These are phyloP conservation scores for Formica exsecta DNA, from an alignment of 1,140 invertebrate species.

Conservation along the genomic window DNA sequence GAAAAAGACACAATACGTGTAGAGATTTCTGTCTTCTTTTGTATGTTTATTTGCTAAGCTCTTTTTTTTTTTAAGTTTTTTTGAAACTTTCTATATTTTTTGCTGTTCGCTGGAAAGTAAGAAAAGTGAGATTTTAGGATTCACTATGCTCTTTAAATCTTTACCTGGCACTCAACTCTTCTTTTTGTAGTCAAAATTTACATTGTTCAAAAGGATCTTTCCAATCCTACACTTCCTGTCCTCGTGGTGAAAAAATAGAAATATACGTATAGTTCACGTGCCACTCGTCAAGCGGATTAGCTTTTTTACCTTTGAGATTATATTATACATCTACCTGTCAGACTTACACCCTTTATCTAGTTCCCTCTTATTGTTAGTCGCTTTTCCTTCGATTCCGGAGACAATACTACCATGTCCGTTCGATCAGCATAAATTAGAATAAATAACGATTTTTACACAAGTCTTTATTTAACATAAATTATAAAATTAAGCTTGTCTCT, in stretches of 20 bases:
- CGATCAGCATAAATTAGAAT: constrained; percentile 75
- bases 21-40: not conserved
- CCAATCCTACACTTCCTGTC: not conserved
- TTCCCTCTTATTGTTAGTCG: not conserved
- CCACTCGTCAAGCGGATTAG: constrained; percentile 76
- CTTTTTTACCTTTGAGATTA: constrained; percentile 49
- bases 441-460: constrained; percentile 66
- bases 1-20: not conserved
- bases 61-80: not conserved
- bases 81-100: not conserved
- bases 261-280: not conserved
- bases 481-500: constrained; percentile 63
- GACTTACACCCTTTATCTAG: constrained; percentile 52
- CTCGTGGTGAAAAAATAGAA: constrained; percentile 15
- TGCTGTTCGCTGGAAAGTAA: not conserved
- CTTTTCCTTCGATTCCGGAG: constrained; percentile 56
- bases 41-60: not conserved
- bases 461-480: constrained; percentile 71
- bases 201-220: constrained; percentile 1
- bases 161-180: not conserved
- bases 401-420: constrained; percentile 53
- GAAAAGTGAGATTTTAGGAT: not conserved
- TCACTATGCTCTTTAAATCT: not conserved
- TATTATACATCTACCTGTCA: constrained; percentile 62
- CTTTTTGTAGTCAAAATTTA: not conserved